Base-by-base conservation (phyloP, 1,140 invertebrate genomes). In the Sinonovacula constricta region DNA sequence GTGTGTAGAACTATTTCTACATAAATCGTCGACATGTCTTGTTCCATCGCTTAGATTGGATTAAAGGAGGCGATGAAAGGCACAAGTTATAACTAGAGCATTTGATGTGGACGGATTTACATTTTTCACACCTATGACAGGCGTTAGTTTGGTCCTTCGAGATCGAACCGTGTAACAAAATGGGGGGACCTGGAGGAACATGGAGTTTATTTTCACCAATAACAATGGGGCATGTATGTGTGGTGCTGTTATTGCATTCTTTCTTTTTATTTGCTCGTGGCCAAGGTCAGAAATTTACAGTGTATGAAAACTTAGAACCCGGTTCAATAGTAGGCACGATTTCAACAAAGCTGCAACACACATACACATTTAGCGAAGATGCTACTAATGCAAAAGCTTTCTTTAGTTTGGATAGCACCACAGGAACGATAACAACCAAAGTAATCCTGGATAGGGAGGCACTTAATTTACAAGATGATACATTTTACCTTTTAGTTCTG, bases 401-500 rank as follows among this genome's bases (percentile, higher is more conserved):
- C 34, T 77, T 81, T 24, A 49, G 22, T 49, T 62, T 81, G 51
- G 54, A 71, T 59, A 24, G 33, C 15, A 59, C 24, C 22, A 71
- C 66, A 39, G 79, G 79, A 10, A 36, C 14, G 30, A 70, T 81
- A 10, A 70, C 65, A 28, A 81, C 79, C 24, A 68, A 75, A 66
- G 33, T 69, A 15, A 51, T 3, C 34, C 65, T 81, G 33, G 72
- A 81, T 49, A 33, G 79, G 34, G 79, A 81, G 24, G 24, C 65
- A 22, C 56, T 80, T 24, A 63, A 67, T 60, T 31, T 69, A 33
- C 49, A 14, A 62, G 65, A 80, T 30, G 59, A 77, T 65, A 51
- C 70, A 22, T 75, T 87, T 67, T 76, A 77, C 39, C 36, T 87
- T n/a, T 79, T 82, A 34, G 71, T 84, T 22, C 18, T 77, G 12